These are phyloP conservation scores for Lasioglossum oenotherae DNA, from an alignment of 2,888 invertebrate genomes.

Conservation along the genomic window DNA sequence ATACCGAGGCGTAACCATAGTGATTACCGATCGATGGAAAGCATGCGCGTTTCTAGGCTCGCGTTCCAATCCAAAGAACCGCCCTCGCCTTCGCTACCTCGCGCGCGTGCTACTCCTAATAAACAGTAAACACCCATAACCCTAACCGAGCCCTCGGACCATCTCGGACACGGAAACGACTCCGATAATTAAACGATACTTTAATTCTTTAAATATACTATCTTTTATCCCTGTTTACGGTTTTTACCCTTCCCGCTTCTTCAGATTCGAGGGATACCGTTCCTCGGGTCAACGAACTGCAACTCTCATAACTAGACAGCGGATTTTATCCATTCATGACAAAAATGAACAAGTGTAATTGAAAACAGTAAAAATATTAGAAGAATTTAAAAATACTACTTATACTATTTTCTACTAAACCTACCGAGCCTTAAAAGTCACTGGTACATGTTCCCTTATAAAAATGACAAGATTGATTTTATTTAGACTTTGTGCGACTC, in stretches of 20 bases:
- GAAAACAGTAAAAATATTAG: too few species aligned
- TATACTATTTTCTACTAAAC: too few species aligned
- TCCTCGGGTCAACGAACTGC: background rate
- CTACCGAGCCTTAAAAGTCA: too few species aligned
- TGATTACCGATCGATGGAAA: slow-evolving; percentile 81
- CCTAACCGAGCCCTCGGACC: background rate
- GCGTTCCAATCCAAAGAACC: slow-evolving; percentile 49
- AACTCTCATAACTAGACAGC: background rate
- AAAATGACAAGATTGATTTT: too few species aligned
- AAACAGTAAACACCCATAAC: background rate
- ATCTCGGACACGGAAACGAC: background rate
- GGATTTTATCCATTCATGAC: too few species aligned
- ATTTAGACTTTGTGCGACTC: too few species aligned
- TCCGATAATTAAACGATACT: background rate
- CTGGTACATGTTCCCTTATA: too few species aligned
- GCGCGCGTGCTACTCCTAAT: background rate
- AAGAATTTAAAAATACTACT: too few species aligned
- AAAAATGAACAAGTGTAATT: too few species aligned
- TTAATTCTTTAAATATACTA: background rate
- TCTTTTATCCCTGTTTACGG: background rate
- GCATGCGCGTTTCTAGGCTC: slow-evolving; percentile 75
- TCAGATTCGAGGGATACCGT: background rate
- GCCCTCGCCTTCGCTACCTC: slow-evolving; percentile 34
- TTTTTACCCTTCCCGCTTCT: background rate
- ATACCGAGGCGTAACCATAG: slow-evolving; percentile 80